Evolutionary conservation across 30 jellyfish, hydroid and myxozoan genomes (phyloP).

Genomic region (Chironex yamaguchii): DNA sequence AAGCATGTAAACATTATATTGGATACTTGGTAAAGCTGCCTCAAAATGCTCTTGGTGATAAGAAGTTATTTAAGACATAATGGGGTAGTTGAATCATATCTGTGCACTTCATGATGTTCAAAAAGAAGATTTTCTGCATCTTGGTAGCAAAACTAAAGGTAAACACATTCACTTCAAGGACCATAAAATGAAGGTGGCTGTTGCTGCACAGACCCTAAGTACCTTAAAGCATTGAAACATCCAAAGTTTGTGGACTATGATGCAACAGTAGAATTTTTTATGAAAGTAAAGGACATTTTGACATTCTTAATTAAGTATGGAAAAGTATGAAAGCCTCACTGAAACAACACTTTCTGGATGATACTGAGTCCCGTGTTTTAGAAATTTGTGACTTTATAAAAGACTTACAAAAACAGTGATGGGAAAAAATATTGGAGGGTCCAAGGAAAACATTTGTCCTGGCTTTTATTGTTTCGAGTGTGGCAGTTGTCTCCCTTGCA

Average conservation of each 20-base stretch:
- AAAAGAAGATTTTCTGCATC: conserved; percentile 28
- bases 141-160: conserved; percentile 33
- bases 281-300: conserved; percentile 10
- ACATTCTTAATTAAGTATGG: conserved; percentile 7
- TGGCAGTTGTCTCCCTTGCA: too few relatives aligned
- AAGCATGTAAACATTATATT: background rate
- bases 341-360: too few relatives aligned
- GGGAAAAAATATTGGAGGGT: too few relatives aligned
- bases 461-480: conserved; percentile 18
- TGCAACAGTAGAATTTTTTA: conserved; percentile 21
- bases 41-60: conserved; percentile 31
- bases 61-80: conserved; percentile 10
- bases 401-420: too few relatives aligned
- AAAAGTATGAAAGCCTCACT: conserved; percentile 36
- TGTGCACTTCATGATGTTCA: conserved; percentile 11
- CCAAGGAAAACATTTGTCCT: conserved; percentile 4
- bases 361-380: too few relatives aligned
- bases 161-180: conserved; percentile 19
- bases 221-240: background rate
- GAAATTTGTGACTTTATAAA: too few relatives aligned
- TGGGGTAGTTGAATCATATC: conserved; percentile 3
- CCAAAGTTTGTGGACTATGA: conserved; percentile 31
- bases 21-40: conserved; percentile 51
- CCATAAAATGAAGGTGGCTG: too few relatives aligned
- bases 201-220: conserved; percentile 51